Evolutionary conservation across 2,888 invertebrate species (phyloP).

Genomic region (Acrobasis repandana): DNA sequence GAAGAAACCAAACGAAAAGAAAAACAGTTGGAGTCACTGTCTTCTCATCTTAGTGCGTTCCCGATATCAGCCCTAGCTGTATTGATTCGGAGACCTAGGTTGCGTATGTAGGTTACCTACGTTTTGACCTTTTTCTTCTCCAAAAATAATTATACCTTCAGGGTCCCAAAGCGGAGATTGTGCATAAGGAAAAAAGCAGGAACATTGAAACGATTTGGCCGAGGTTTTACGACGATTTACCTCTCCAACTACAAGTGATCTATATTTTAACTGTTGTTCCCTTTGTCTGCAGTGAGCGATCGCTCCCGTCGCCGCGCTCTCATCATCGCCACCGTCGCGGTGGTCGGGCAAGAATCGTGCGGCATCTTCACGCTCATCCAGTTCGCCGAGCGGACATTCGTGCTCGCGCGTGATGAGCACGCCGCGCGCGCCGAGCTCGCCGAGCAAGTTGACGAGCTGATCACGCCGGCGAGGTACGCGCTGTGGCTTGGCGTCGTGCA

Average conservation of each 20-base stretch:
- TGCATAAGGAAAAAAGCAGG: no score
- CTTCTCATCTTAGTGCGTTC: no score
- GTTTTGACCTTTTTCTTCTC: no score
- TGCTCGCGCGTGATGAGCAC: conserved; percentile 44
- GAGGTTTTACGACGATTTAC: no score
- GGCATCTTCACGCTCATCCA: conserved; percentile 64
- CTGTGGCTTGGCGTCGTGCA: conserved; percentile 56
- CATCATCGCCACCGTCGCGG: conserved; percentile 46
- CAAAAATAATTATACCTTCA: no score
- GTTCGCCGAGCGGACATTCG: conserved; percentile 66
- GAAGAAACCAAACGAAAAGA: no score
- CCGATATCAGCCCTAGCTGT: no score
- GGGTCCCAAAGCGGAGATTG: no score
- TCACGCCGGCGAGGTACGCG: conserved; percentile 50
- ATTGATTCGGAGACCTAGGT: no score
- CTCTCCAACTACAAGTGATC: background rate
- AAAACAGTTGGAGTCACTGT: no score
- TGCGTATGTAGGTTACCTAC: no score
- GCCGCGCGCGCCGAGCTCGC: background rate
- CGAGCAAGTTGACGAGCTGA: conserved; percentile 26
- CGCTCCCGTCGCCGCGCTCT: conserved; percentile 54
- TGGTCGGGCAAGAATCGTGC: conserved; percentile 65
- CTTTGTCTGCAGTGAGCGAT: conserved; percentile 46
- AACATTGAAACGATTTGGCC: no score
- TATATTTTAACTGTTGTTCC: background rate